Evolutionary conservation across 2,888 invertebrate species (phyloP).

Genomic region (Nephrotoma flavescens): DNA sequence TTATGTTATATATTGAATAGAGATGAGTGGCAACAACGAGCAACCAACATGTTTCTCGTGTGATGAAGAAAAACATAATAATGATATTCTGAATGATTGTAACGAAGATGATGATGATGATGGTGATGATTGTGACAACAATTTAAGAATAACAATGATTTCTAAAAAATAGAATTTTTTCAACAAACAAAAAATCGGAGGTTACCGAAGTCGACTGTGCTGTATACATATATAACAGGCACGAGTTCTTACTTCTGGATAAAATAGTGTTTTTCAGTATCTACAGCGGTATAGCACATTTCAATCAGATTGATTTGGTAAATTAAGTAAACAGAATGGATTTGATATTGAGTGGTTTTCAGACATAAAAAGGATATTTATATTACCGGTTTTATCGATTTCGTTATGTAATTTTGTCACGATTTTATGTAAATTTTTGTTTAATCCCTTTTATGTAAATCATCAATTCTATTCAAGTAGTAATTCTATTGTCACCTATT

Average conservation of each 20-base stretch:
- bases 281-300: background rate
- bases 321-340: background rate
- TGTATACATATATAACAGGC: background rate
- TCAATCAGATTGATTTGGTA: background rate
- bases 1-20: too few relatives aligned
- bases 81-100: too few relatives aligned
- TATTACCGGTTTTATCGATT: background rate
- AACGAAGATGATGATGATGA: background rate
- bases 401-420: background rate
- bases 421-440: background rate
- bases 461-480: background rate
- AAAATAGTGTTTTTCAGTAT: too few relatives aligned
- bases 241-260: background rate
- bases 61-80: too few relatives aligned
- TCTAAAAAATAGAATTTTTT: background rate
- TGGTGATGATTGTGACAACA: background rate
- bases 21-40: too few relatives aligned
- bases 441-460: background rate
- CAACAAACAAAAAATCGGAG: background rate
- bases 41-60: too few relatives aligned
- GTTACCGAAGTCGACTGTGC: background rate
- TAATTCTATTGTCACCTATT: background rate
- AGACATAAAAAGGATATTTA: background rate
- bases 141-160: background rate
- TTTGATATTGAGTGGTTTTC: background rate